Evolutionary conservation across 2,888 invertebrate genomes (phyloP).

Genomic region (Biston betularia): DNA sequence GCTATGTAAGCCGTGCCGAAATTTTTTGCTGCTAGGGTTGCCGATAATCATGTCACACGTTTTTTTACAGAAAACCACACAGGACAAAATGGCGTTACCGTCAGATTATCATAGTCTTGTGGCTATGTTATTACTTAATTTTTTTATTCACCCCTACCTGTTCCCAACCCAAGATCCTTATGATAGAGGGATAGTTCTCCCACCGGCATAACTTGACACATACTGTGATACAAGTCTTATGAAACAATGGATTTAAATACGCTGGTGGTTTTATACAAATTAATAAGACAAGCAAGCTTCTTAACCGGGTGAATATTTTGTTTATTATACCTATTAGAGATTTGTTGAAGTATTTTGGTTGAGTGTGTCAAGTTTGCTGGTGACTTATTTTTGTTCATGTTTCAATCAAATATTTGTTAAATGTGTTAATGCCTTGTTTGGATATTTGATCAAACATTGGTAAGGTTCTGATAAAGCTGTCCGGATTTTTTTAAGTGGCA

Average conservation of each 20-base stretch:
- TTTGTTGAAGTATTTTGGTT: slow-evolving; percentile 81
- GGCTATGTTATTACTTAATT: slow-evolving; percentile 84
- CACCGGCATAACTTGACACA: slow-evolving; percentile 44
- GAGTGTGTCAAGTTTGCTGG: slow-evolving; percentile 70
- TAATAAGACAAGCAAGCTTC: slow-evolving; percentile 83
- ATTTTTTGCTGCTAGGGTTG: slow-evolving; percentile 71
- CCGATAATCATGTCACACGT: slow-evolving; percentile 85
- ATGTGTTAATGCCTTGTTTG: slow-evolving; percentile 65
- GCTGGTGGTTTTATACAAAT: slow-evolving; percentile 69
- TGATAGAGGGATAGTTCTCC: slow-evolving; percentile 67
- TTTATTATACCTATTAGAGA: slow-evolving; percentile 84
- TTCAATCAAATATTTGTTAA: slow-evolving; percentile 69
- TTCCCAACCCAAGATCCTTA: slow-evolving; percentile 70
- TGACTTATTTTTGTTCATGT: slow-evolving; percentile 59
- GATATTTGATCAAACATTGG: slow-evolving; percentile 63
- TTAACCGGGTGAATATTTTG: slow-evolving; percentile 83
- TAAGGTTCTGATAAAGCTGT: slow-evolving; percentile 51
- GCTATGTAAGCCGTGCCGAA: slow-evolving; percentile 60
- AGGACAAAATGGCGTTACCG: slow-evolving; percentile 85
- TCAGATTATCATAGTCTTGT: slow-evolving; percentile 84
- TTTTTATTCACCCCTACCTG: slow-evolving; percentile 81
- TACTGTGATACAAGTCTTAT: background rate
- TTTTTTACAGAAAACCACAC: slow-evolving; percentile 83
- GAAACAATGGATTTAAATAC: slow-evolving; percentile 44
- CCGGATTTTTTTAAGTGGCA: slow-evolving; percentile 1